A percentile compares a stretch with the other conserved stretches of the same genome.
phyloP scores from a whole-genome alignment of 2,113 vertebrate genomes.

The Talpa occidentalis region DNA sequence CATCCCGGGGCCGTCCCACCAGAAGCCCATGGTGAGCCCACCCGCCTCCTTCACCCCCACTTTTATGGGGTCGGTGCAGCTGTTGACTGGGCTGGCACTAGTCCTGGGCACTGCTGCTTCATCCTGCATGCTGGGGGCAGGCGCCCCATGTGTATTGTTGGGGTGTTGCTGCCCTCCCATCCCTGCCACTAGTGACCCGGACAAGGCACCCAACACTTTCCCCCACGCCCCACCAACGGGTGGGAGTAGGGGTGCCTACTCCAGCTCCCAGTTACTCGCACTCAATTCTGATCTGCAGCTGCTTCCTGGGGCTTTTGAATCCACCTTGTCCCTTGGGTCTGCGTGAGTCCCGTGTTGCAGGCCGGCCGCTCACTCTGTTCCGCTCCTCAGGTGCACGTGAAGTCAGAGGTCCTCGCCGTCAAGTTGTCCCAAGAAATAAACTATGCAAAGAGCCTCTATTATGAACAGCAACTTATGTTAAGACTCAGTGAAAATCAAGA shows the following conservation, averaged over 20 bases:
- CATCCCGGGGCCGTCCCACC: conserved; percentile 96
- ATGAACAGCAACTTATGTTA: conserved; percentile 98
- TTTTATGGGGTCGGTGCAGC: background rate
- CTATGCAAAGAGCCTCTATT: conserved; percentile 99
- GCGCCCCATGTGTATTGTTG: fast-evolving
- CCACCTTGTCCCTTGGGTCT: fast-evolving
- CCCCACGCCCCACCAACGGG: fast-evolving
- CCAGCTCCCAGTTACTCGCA: too few relatives aligned
- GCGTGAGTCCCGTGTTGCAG: fast-evolving
- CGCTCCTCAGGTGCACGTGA: conserved; percentile 93
- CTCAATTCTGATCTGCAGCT: background rate
- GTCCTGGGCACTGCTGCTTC: background rate
- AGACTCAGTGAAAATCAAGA: conserved; percentile 90
- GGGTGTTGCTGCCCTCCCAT: background rate
- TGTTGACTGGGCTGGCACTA: fast-evolving
- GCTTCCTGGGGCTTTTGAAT: too few relatives aligned
- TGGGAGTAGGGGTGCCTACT: fast-evolving
- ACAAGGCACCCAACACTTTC: fast-evolving
- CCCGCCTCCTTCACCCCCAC: background rate
- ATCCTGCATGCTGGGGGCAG: background rate
- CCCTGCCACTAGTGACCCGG: background rate
- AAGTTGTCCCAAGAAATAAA: conserved; percentile 99
- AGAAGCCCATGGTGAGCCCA: conserved; percentile 96
- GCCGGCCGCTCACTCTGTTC: background rate
- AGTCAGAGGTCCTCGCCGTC: conserved; percentile 93